phyloP scores from a whole-genome alignment of 2,888 invertebrate genomes.

The Hirtodrosophila duncani region DNA sequence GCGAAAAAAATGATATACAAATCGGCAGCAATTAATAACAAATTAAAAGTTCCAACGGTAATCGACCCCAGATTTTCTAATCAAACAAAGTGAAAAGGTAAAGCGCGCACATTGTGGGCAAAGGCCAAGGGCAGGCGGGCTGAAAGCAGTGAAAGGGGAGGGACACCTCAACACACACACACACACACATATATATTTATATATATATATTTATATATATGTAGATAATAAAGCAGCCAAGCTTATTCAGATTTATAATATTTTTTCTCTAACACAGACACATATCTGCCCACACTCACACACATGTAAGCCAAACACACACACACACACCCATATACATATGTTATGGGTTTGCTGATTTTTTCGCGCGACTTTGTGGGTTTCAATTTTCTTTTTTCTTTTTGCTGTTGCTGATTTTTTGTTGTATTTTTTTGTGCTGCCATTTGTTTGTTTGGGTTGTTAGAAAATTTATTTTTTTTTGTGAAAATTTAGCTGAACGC shows the following conservation, averaged over 20 bases:
- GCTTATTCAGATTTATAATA: constrained; percentile 53
- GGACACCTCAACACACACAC: background rate
- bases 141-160: constrained; percentile 12
- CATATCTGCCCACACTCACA: constrained; percentile 19
- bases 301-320: constrained; percentile 6
- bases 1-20: constrained; percentile 5
- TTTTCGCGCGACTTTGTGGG: constrained; percentile 64
- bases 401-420: constrained; percentile 57
- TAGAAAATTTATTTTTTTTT: constrained; percentile 73
- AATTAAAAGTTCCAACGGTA: constrained; percentile 29
- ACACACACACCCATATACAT: constrained; percentile 17
- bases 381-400: constrained; percentile 43
- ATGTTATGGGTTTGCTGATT: constrained; percentile 36
- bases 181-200: background rate
- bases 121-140: constrained; percentile 31
- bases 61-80: constrained; percentile 44
- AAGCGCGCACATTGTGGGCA: constrained; percentile 32
- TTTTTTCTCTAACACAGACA: constrained; percentile 47
- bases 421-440: constrained; percentile 52
- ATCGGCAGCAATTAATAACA: constrained; percentile 34
- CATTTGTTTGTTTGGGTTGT: constrained; percentile 71
- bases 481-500: constrained; percentile 46
- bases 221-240: constrained; percentile 35
- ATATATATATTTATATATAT: constrained; percentile 2
- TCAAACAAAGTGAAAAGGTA: constrained; percentile 31